phyloP scores from a whole-genome alignment of 2,113 vertebrate genomes.

The Bothrops jararaca region DNA sequence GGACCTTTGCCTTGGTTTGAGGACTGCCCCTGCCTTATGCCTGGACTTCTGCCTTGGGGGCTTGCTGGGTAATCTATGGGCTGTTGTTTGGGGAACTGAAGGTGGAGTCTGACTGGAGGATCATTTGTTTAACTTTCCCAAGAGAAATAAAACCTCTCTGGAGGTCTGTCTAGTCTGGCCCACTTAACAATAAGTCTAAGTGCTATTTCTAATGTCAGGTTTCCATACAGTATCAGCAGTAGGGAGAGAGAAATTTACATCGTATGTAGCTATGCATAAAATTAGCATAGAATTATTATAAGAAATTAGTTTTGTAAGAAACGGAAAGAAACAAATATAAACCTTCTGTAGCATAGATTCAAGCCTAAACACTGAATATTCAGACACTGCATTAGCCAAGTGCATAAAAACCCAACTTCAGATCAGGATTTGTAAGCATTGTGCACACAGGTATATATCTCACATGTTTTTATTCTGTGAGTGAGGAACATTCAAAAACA shows the following conservation, averaged over 20 bases:
- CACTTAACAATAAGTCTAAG: too few species aligned
- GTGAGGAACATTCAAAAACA: constrained; percentile 13
- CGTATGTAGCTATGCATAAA: not conserved
- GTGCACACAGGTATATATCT: not conserved
- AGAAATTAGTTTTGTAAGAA: not conserved
- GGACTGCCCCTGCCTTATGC: too few species aligned
- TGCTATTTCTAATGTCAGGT: too few species aligned
- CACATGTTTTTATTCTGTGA: not conserved
- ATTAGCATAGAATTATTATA: not conserved
- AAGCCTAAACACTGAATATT: not conserved
- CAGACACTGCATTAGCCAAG: not conserved
- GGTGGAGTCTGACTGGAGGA: too few species aligned
- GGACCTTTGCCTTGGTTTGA: too few species aligned
- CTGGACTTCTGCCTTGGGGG: too few species aligned
- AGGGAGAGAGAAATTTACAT: not conserved
- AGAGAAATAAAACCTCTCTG: too few species aligned
- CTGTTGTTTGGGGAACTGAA: too few species aligned
- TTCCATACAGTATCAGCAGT: not conserved
- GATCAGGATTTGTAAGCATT: not conserved
- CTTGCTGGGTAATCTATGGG: too few species aligned
- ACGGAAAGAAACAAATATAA: not conserved
- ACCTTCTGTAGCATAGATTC: not conserved
- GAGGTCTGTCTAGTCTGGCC: too few species aligned
- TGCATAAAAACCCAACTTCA: not conserved
- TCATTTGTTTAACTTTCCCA: too few species aligned